A percentile compares a stretch with the other conserved stretches of the same genome.
phyloP scores from a whole-genome alignment of 2,888 invertebrate genomes.

The Drosophila parthenogenetica region DNA sequence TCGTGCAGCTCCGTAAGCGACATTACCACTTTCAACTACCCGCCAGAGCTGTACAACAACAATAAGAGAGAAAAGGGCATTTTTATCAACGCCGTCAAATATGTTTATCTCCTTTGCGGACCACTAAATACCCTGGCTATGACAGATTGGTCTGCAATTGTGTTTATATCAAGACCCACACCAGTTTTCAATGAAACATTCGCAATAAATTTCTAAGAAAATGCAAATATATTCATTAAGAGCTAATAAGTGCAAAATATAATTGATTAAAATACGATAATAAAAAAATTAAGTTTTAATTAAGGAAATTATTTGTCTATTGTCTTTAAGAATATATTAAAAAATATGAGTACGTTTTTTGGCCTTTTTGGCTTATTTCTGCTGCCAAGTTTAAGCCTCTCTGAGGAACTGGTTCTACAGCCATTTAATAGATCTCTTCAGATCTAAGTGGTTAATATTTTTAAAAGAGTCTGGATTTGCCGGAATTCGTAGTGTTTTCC shows the following conservation, averaged over 20 bases:
- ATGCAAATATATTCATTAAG: background rate
- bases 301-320: too few species aligned
- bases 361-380: background rate
- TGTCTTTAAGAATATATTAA: background rate
- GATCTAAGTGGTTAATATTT: too few species aligned
- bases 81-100: background rate
- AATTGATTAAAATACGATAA: too few species aligned
- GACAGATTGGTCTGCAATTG: background rate
- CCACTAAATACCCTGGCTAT: slow-evolving; percentile 1
- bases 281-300: too few species aligned
- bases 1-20: slow-evolving; percentile 1
- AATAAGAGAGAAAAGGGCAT: background rate
- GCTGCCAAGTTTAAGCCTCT: background rate
- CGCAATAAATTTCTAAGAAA: background rate
- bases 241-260: background rate
- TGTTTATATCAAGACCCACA: slow-evolving; percentile 2
- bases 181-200: background rate
- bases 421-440: too few species aligned
- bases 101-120: background rate
- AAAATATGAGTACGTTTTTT: background rate
- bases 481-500: slow-evolving; percentile 23
- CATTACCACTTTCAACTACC: slow-evolving; percentile 10
- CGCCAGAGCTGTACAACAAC: slow-evolving; percentile 8
- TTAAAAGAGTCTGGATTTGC: background rate
- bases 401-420: background rate